Base-by-base conservation (phyloP, 2,888 invertebrate species). In the Linnaemya vulpina region DNA sequence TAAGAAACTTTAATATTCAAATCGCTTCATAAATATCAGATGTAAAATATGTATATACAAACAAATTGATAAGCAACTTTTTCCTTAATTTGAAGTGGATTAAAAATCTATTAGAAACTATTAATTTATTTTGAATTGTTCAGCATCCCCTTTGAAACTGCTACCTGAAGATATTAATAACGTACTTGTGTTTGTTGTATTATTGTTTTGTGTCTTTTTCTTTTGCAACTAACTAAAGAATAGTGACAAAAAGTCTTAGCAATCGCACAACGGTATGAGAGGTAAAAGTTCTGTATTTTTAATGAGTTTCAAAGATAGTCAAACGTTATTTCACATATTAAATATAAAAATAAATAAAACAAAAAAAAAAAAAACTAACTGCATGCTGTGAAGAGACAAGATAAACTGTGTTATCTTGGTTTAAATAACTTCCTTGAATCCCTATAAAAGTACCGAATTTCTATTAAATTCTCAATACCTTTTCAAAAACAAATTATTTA, bases 221-320 rank as follows among this genome's bases (percentile, higher is more conserved):
- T 65, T 63, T 76, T 83, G 22, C 79, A 35, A 55, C 71, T 46
- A 79, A 73, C 49, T 67, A 80, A 80, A 74, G 80, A 80, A 80
- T 80, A 80, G 80, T 80, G 80, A 43, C 80, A 74, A 80, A 74
- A 74, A 80, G 80, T 80, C 80, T 80, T 67, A 80, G 73, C 80
- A 80, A 73, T 58, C 73, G 80, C 11, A 35, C 73, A 38, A 73
- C 49, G 79, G 67, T 80, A 80, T 80, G 73, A 73, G 82, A 51
- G 77, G 58, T 65, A 71, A 83, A 77, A 76, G 70, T 76, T 82
- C 76, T 9, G 49, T 63, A 83, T 65, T 73, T 76, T 77, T 77
- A 17, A 9, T 35, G 40, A 62, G 65, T 75, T 68, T 63, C 62
- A 71, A 60, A 46, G 70, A 60, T 20, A 38, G 8, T n/a, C 10